Evolutionary conservation across 2,888 invertebrate genomes (phyloP).

Genomic region (Euzophera pinguis): DNA sequence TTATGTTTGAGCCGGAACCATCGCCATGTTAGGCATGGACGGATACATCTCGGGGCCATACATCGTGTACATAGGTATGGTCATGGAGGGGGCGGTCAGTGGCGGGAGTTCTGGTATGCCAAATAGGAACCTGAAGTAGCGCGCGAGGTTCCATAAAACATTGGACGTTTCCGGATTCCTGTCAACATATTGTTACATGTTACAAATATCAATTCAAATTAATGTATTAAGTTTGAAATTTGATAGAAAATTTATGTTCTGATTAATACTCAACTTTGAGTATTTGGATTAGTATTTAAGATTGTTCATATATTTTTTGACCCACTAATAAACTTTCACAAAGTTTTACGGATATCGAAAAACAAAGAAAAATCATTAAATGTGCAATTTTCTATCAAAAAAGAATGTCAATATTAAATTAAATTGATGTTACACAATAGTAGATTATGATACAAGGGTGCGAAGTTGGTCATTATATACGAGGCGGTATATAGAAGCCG

Average conservation of each 20-base stretch:
- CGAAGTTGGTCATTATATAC: too few relatives aligned
- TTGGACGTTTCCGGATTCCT: slow-evolving; percentile 78
- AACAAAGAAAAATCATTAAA: too few relatives aligned
- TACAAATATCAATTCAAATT: slow-evolving; percentile 35
- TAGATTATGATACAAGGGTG: too few relatives aligned
- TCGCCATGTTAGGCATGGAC: slow-evolving; percentile 37
- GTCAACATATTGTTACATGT: slow-evolving; percentile 31
- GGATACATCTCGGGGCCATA: slow-evolving; percentile 49
- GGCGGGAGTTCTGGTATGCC: slow-evolving; percentile 63
- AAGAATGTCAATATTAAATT: too few relatives aligned
- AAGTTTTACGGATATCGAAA: too few relatives aligned
- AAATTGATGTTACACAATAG: too few relatives aligned
- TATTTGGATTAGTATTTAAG: too few relatives aligned
- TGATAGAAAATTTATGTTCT: not conserved
- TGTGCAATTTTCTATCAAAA: too few relatives aligned
- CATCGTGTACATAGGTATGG: slow-evolving; percentile 71
- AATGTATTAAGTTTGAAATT: not conserved
- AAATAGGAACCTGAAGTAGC: slow-evolving; percentile 74
- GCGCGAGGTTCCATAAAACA: slow-evolving; percentile 77
- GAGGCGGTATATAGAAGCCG: too few relatives aligned
- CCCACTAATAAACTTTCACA: too few relatives aligned
- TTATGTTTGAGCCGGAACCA: slow-evolving; percentile 59
- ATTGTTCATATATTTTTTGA: too few relatives aligned
- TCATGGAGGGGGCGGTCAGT: slow-evolving; percentile 61
- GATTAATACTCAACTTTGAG: too few relatives aligned